Base-by-base conservation (phyloP, 2,113 vertebrate species). In the Thymallus thymallus region DNA sequence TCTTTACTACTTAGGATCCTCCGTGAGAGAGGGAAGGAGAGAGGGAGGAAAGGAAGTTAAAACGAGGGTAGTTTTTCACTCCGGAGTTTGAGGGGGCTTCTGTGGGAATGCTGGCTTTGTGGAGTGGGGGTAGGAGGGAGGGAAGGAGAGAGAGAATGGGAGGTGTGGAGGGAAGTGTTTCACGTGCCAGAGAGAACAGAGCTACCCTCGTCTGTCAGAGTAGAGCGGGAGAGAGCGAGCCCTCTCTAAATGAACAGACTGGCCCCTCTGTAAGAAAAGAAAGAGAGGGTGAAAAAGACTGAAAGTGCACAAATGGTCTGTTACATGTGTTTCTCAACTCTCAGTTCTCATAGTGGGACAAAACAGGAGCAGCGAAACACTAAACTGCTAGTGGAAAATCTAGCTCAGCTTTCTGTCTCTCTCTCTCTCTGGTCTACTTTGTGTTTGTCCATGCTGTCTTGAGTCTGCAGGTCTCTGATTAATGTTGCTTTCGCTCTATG, bases 121-220 rank as follows among this genome's bases (percentile, higher is more conserved):
- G 73, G 84, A 84, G 85, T 83, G 80, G 84, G 32, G 12, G 55
- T 41, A 12, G 35, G 7, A 41, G 35, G 35, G 35, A 41, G 35
- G 35, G 35, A 41, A 41, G 35, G 35, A 41, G 9, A 41, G 32
- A 70, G 68, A 45, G 23, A 62, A n/a, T n/a, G 75, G 81, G 77
- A 86, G 80, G 83, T 78, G 82, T 81, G 69, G 80, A 80, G 76
- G 76, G 69, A 69, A 63, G 69, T 30, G 80, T 73, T 85, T 86
- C 80, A 84, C 75, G 78, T 82, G 86, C 81, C 69, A 55, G 62
- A 69, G 75, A 20, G 70, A 70, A 67, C 58, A 55, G 56, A 60
- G 72, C 58, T 45, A 68, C 72, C 18, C 75, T 61, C 26, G 69
- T 82, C 69, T 75, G 35, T 12, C 35, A 41, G 73, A 81, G 46